These are phyloP conservation scores for Saturnia pavonia DNA, from an alignment of 2,888 invertebrate species.

Conservation along the genomic window DNA sequence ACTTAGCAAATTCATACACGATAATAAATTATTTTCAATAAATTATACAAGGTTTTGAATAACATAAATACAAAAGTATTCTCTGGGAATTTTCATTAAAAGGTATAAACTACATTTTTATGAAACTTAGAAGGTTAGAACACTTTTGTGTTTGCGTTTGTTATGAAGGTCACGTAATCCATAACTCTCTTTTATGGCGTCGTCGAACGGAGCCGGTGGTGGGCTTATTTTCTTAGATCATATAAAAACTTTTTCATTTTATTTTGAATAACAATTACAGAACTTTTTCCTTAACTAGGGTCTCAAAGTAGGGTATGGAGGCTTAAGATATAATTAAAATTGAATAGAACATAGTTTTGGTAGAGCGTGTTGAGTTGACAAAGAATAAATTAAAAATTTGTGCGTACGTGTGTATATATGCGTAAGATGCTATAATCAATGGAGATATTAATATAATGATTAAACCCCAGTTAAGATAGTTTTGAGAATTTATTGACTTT, in stretches of 20 bases:
- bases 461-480: no score
- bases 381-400: no score
- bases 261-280: background rate
- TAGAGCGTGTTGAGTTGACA: no score
- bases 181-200: background rate
- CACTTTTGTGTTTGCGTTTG: background rate
- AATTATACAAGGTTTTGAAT: background rate
- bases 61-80: background rate
- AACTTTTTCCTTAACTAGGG: background rate
- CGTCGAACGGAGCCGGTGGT: background rate
- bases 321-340: no score
- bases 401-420: no score
- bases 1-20: background rate
- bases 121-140: background rate
- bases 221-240: background rate
- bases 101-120: background rate
- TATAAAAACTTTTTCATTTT: no score
- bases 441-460: no score
- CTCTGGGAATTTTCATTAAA: background rate
- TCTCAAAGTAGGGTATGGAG: background rate
- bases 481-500: no score
- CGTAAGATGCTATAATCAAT: no score
- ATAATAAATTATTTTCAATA: background rate
- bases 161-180: conserved; percentile 1
- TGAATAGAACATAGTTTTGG: no score